These are phyloP conservation scores for Pilophorus perplexus DNA, from an alignment of 2,888 invertebrate species.

Conservation along the genomic window DNA sequence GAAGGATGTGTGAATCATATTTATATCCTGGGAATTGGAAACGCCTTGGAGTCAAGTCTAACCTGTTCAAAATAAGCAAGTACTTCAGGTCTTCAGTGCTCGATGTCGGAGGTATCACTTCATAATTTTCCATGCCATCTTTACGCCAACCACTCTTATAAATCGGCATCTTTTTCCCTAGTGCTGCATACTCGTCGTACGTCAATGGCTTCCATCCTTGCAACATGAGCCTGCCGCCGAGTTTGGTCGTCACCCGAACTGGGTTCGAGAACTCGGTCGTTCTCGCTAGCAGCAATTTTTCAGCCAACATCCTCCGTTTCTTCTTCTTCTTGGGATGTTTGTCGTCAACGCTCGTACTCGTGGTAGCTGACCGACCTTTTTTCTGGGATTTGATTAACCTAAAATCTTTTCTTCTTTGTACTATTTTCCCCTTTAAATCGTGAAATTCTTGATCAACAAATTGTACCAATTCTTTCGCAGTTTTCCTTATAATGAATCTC, in stretches of 20 bases:
- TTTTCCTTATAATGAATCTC: no score
- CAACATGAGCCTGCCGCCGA: slow-evolving; percentile 30
- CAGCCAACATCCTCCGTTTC: slow-evolving; percentile 11
- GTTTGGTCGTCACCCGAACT: slow-evolving; percentile 23
- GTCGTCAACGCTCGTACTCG: no score
- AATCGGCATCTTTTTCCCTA: neutral
- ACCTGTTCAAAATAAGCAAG: slow-evolving; percentile 17
- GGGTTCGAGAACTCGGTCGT: slow-evolving; percentile 15
- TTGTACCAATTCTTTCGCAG: no score
- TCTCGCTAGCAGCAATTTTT: slow-evolving; percentile 13
- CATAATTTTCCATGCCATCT: slow-evolving; percentile 28
- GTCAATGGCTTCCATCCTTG: slow-evolving; percentile 20
- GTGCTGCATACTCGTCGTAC: neutral
- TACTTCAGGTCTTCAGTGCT: slow-evolving; percentile 17
- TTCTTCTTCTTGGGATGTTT: neutral
- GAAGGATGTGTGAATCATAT: neutral
- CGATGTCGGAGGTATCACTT: neutral
- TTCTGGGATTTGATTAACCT: neutral
- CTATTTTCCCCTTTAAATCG: neutral
- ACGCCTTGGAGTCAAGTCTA: slow-evolving; percentile 31
- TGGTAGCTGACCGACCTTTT: neutral
- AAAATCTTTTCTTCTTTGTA: neutral
- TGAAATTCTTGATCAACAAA: neutral
- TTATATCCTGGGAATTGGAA: slow-evolving; percentile 24
- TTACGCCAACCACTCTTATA: slow-evolving; percentile 26